Conservation (phyloP, 2,113 vertebrate species). For the Maccullochella peelii region DNA sequence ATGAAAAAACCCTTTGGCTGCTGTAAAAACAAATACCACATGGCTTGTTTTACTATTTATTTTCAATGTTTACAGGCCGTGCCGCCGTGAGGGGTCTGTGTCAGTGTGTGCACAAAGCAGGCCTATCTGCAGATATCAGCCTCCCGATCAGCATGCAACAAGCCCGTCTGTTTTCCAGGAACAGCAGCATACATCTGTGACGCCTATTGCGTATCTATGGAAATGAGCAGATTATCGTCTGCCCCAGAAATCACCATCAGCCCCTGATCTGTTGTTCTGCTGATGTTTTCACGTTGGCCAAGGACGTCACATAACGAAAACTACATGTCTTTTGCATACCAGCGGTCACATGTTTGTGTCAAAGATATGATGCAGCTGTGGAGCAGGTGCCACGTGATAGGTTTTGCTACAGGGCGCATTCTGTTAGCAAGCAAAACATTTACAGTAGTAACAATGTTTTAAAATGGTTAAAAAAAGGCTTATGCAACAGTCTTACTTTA, state of each 20-base stretch:
- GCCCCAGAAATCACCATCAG: background rate
- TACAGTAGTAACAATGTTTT: background rate
- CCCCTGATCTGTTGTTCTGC: background rate
- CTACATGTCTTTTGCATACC: background rate
- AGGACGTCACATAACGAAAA: background rate
- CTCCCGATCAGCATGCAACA: background rate
- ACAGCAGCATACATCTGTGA: slow-evolving; percentile 19
- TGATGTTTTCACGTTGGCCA: background rate
- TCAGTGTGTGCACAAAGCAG: slow-evolving; percentile 27
- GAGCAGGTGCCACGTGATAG: background rate
- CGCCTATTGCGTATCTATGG: slow-evolving; percentile 14
- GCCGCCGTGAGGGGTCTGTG: background rate
- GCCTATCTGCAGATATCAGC: slow-evolving; percentile 14
- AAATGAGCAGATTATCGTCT: slow-evolving; percentile 16
- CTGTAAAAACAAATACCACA: background rate
- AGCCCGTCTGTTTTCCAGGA: slow-evolving; percentile 30
- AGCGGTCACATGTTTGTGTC: background rate
- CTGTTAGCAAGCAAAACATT: background rate
- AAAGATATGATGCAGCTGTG: background rate
- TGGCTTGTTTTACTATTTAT: background rate
- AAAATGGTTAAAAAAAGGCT: background rate
- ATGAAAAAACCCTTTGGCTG: too few relatives aligned
- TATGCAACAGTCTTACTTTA: background rate
- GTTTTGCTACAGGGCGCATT: too few relatives aligned
- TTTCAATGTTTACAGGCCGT: background rate